Base-by-base conservation (phyloP, 1,140 invertebrate species). In the Prorops nasuta region DNA sequence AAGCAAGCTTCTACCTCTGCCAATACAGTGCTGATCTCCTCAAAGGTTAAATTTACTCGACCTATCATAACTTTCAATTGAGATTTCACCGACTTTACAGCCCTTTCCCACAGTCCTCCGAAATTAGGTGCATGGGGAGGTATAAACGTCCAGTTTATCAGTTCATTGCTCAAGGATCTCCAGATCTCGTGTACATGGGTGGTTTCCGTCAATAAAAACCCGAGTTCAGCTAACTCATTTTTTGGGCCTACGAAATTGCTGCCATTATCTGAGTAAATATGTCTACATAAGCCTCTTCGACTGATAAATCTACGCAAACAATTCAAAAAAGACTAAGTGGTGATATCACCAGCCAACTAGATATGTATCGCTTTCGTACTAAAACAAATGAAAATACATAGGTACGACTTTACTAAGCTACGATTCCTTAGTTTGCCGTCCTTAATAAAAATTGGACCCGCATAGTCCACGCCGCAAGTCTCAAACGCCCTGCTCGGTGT, bases 1-100 rank as follows among this genome's bases (percentile, higher is more conserved):
- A 72, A 42, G 17, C 58, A 42, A 9, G 63, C 54, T 44, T 68
- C 63, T 15, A 67, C 51, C 41, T 69, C 55, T 20, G 36, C 49
- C 4, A 70, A 34, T 2, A 66, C 24, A 0, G 64, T 68, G 3
- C 38, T 15, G 1, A 72, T 41, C 36, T 71, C 58, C 51, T 71
- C 59, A 38, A 54, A 50, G 7, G 58, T 68, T 8, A 70, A 51
- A 10, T 42, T 20, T 18, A 51, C n/a, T 14, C 58, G 44, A 16
- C 55, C 51, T 16, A 57, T 20, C 8, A 52, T 42, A 6, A 40
- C 21, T 19, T 51, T 20, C 8, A 72, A 34, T 19, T 66, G 57
- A 31, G 54, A 45, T 48, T 68, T 64, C 4, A 64, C 49, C 3
- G 47, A 47, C 37, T 67, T 63, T 14, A 74, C 56, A 2, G 43